Evolutionary conservation across 1,140 invertebrate genomes (phyloP), one percentile per base, ranked within the genome.

Genomic region (Zaprionus gabonicus): DNA sequence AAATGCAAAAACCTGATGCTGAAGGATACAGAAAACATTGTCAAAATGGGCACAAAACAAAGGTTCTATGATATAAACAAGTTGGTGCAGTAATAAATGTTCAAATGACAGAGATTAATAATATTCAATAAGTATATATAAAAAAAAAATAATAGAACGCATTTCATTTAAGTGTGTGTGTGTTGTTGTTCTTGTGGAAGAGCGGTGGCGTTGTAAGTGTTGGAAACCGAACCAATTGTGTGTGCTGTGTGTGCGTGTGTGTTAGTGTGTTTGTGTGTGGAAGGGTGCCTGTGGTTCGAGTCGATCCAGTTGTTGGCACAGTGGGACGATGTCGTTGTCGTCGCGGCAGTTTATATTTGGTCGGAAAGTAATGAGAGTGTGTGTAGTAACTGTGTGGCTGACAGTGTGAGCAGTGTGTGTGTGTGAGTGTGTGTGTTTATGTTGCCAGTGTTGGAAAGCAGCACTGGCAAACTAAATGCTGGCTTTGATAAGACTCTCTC

Each of bases 261-360:
- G 38, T 15, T 6, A 7, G 27, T 70, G 55, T 36, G 34, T 63
- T 25, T 13, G 49, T 57, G 31, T 60, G 41, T 56, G 15, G 20
- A 17, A 55, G n/a, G 28, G 57, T 56, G 71, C 57, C 64, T 27
- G 51, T 55, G 28, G 17, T 25, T 66, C 51, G 34, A 53, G 28
- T 44, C 58, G 25, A 67, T 46, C 38, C 23, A 17, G 59, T 62
- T 38, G 41, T 49, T 53, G 28, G 74, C 59, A 63, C 23, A 34
- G 36, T 51, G n/a, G 34, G 57, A 34, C 56, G 49, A 27, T 38
- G 55, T 64, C 58, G 38, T 70, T 65, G 55, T 20, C 49, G n/a
- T 55, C 53, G 51, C 28, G 81, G 81, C 81, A 82, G 81, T 84
- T 58, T 84, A 58, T 10, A 71, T 69, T 55, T 76, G 71, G 81